Base-by-base conservation (phyloP, 2,113 vertebrate genomes). In the Hymenochirus boettgeri region DNA sequence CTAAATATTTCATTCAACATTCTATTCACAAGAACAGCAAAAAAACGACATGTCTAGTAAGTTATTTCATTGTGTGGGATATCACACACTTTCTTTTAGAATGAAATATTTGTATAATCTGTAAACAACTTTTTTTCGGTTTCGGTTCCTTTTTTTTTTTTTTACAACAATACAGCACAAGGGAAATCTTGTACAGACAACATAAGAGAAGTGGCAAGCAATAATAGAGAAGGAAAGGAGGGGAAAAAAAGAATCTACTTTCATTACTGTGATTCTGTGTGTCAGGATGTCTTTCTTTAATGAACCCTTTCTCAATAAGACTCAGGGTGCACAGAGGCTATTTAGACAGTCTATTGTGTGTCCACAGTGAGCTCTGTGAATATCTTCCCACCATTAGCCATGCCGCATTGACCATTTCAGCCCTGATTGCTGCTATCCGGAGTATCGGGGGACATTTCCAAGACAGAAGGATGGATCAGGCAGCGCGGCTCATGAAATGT, bases 231-330 rank as follows among this genome's bases (percentile, higher is more conserved):
- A 31, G 26, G 35, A 57, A 13, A 35, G 33, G 15, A 51, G 42
- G 86, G 86, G 84, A 87, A 86, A 88, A 86, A 85, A 83, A 86
- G 85, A 25, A 80, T 80, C 83, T 86, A 82, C 88, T 88, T 90
- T 89, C 86, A 88, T 91, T 91, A 88, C 87, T 81, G 84, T 82
- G 85, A 90, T 88, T 83, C 80, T 83, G 86, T 89, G 86, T 90
- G 85, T 88, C 86, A 87, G 85, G 86, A 88, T 82, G 85, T 87
- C 86, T 88, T 83, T 86, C 84, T 85, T 89, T 90, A 90, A 90
- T 89, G 85, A 89, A 90, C 85, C 85, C 84, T 84, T 89, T 88
- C 86, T 85, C 87, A 90, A 88, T 90, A 90, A 88, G 87, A 88
- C 87, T 83, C 79, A 17, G 84, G 87, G 88, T 87, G 86, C 86